Percentiles rank a stretch among this genome's conserved stretches.
phyloP scores from a whole-genome alignment of 2,888 invertebrate genomes.

The Anoplius nigerrimus region DNA sequence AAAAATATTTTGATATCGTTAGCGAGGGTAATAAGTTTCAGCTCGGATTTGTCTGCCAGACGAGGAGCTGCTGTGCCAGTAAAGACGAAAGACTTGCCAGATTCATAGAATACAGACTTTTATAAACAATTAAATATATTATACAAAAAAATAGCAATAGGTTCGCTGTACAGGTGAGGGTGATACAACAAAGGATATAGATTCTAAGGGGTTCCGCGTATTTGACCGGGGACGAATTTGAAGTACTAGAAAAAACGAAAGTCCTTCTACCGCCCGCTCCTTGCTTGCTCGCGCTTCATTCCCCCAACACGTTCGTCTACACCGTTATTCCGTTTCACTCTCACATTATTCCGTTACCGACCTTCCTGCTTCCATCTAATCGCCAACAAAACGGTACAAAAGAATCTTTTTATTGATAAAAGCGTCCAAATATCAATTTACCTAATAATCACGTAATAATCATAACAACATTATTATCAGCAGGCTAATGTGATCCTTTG shows the following conservation, averaged over 20 bases:
- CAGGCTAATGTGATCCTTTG: constrained; percentile 49
- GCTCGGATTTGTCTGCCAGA: constrained; percentile 1
- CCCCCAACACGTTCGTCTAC: background rate
- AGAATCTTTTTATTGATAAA: constrained; percentile 57
- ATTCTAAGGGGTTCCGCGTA: constrained; percentile 8
- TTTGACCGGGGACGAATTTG: constrained; percentile 19
- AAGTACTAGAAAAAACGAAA: constrained; percentile 20
- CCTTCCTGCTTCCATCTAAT: constrained; percentile 23
- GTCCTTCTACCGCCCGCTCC: constrained; percentile 12
- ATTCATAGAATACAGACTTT: constrained; percentile 12
- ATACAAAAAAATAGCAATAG: constrained; percentile 40
- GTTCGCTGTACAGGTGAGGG: constrained; percentile 30
- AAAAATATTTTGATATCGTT: too few species aligned
- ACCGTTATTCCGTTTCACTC: background rate
- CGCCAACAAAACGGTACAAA: constrained; percentile 48
- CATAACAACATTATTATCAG: constrained; percentile 57
- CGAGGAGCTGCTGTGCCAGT: background rate
- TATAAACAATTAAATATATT: constrained; percentile 44
- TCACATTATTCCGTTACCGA: background rate
- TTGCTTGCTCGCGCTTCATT: background rate
- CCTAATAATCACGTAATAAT: constrained; percentile 58
- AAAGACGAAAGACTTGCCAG: too few species aligned
- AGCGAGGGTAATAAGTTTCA: too few species aligned
- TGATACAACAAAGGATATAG: constrained; percentile 38
- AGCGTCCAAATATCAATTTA: constrained; percentile 58